phyloP scores from a whole-genome alignment of 1,140 invertebrate species.

The Zaprionus tsacasi region DNA sequence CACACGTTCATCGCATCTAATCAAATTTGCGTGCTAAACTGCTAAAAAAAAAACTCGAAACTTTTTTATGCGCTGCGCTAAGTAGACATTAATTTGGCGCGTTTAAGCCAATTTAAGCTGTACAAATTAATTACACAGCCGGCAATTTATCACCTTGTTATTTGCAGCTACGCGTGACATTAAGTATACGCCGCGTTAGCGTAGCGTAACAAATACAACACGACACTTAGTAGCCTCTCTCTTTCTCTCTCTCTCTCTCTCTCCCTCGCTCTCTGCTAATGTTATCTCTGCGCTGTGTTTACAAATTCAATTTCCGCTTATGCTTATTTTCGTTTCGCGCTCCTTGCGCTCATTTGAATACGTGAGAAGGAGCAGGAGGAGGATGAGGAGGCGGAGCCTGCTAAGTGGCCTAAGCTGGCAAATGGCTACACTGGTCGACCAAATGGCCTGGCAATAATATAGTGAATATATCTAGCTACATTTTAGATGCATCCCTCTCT shows the following conservation, averaged over 20 bases:
- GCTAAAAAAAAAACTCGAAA: conserved; percentile 14
- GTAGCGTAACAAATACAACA: conserved; percentile 61
- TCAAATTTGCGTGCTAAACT: conserved; percentile 58
- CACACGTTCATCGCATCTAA: conserved; percentile 35
- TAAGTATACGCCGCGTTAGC: conserved; percentile 63
- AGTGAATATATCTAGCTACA: conserved; percentile 47
- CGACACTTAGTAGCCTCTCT: conserved; percentile 61
- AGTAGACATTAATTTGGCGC: conserved; percentile 66
- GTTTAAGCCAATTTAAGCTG: conserved; percentile 69
- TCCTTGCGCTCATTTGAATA: conserved; percentile 70
- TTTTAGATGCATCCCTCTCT: neutral
- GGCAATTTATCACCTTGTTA: conserved; percentile 63
- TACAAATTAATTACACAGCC: conserved; percentile 74
- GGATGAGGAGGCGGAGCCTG: conserved; percentile 31
- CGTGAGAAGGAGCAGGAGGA: conserved; percentile 35
- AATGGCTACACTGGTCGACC: conserved; percentile 53
- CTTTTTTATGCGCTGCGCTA: conserved; percentile 31
- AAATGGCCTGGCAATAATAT: conserved; percentile 38
- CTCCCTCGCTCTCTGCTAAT: conserved; percentile 26
- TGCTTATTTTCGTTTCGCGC: conserved; percentile 23
- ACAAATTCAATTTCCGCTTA: conserved; percentile 79
- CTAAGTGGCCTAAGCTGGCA: conserved; percentile 77
- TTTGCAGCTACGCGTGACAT: conserved; percentile 36
- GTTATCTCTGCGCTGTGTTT: conserved; percentile 37
- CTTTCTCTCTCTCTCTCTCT: conserved; percentile 2